phyloP scores from a whole-genome alignment of 1,140 invertebrate genomes.

The Aplysia californica region DNA sequence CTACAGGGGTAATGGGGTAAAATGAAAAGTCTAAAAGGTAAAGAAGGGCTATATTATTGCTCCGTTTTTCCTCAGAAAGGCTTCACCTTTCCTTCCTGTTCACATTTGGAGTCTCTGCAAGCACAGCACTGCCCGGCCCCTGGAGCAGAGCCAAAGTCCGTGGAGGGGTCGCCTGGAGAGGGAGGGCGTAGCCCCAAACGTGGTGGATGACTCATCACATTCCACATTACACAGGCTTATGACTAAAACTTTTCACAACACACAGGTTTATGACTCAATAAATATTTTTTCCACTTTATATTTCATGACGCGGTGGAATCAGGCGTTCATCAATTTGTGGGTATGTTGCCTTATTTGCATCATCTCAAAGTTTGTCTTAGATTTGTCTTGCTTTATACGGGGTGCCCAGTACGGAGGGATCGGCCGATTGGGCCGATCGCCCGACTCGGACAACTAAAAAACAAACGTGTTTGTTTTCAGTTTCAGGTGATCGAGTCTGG shows the following conservation, averaged over 20 bases:
- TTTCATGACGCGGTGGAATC: too few relatives aligned
- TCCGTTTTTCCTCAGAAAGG: too few relatives aligned
- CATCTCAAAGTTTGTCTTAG: too few relatives aligned
- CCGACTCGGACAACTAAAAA: too few relatives aligned
- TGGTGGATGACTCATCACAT: neutral
- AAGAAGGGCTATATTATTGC: neutral
- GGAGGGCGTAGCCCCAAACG: neutral
- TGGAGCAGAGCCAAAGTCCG: neutral
- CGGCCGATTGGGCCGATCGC: too few relatives aligned
- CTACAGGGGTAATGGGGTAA: neutral
- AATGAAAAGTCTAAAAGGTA: neutral
- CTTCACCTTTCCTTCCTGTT: conserved; percentile 13
- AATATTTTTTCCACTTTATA: too few relatives aligned
- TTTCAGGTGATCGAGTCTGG: too few relatives aligned
- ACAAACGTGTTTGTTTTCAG: too few relatives aligned
- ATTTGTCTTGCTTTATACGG: too few relatives aligned
- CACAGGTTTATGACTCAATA: neutral
- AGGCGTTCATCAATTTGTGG: too few relatives aligned
- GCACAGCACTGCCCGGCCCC: conserved; percentile 22
- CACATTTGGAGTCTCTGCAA: conserved; percentile 1
- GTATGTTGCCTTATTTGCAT: too few relatives aligned
- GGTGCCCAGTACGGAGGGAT: too few relatives aligned
- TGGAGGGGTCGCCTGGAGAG: neutral
- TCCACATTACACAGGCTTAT: neutral
- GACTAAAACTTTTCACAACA: neutral